A percentile compares a stretch with the other conserved stretches of the same genome.
Conservation (phyloP, 2,888 invertebrate species). For the Agriotes lineatus region DNA sequence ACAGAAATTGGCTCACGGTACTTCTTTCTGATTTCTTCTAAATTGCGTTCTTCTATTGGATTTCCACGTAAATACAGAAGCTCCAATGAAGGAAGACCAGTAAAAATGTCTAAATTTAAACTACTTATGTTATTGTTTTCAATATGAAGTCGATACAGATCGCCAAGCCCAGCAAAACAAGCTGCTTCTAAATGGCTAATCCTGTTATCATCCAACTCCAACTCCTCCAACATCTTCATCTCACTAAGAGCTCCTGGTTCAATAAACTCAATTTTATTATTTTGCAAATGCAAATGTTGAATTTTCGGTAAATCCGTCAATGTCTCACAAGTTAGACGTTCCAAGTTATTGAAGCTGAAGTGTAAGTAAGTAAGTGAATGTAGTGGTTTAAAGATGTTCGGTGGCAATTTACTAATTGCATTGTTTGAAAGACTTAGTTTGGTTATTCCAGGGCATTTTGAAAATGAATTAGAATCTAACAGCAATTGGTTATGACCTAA, state of each 20-base stretch:
- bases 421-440: conserved; percentile 11
- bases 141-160: neutral
- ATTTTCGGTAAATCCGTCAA: neutral
- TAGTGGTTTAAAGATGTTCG: conserved; percentile 9
- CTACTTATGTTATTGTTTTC: conserved; percentile 5
- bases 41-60: neutral
- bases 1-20: neutral
- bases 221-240: neutral
- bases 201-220: conserved; percentile 13
- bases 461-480: conserved; percentile 6
- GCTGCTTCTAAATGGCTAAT: neutral
- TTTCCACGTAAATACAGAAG: conserved; percentile 18
- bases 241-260: neutral
- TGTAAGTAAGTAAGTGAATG: neutral
- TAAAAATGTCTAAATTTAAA: neutral
- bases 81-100: neutral
- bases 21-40: neutral
- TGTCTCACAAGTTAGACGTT: neutral
- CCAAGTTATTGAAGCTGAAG: conserved; percentile 2
- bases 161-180: neutral
- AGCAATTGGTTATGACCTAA: conserved; percentile 11
- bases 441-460: neutral
- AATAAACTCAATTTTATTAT: conserved; percentile 9
- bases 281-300: conserved; percentile 12
- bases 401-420: conserved; percentile 2